Evolutionary conservation across 92 coral and sea anemone species (phyloP), one percentile per base, ranked within the genome.

Genomic region (Isaurus tuberculatus): DNA sequence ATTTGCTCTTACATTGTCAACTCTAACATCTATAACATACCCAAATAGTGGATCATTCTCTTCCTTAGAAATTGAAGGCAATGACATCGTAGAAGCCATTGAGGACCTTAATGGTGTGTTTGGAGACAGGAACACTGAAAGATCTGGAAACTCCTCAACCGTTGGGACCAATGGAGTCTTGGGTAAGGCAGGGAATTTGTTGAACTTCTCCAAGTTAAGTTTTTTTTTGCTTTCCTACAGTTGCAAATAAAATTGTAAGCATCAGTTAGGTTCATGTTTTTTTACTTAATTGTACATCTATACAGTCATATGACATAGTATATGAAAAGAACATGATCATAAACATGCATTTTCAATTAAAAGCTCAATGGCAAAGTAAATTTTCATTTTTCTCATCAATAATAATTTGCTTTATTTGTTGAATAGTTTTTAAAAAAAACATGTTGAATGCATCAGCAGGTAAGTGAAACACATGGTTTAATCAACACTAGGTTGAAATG

Each of bases 101-200:
- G 19, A n/a, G 2, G 85, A 84, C 14, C 61, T 57, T 9, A 71
- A 28, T 22, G 91, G 90, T 66, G 88, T 90, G 66, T 29, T 44
- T 64, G 90, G 90, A 19, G 89, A 79, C 17, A 84, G 72, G 72
- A 90, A 84, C 32, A 85, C 65, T 1, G 91, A 87, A 37, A 90
- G 71, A 67, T 84, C 80, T 5, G 89, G 91, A 65, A 84, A 19
- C 23, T 60, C 79, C n/a, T 42, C 71, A 69, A 86, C 82, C 11
- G 72, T 71, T 7, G 88, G 86, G 30, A 49, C 65, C 42, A 87
- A 15, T 31, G 91, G 90, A 14, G 92, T 89, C 51, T 79, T 89
- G 8, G 83, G 79, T 23, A 63, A 86, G 48, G 68, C 34, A n/a
- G 36, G 58, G 20, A n/a, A 4, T 23, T 42, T 28, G 82, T 20